A percentile compares a stretch with the other conserved stretches of the same genome.
Conservation (phyloP, 2,888 invertebrate species). For the Drosophila mettleri region DNA sequence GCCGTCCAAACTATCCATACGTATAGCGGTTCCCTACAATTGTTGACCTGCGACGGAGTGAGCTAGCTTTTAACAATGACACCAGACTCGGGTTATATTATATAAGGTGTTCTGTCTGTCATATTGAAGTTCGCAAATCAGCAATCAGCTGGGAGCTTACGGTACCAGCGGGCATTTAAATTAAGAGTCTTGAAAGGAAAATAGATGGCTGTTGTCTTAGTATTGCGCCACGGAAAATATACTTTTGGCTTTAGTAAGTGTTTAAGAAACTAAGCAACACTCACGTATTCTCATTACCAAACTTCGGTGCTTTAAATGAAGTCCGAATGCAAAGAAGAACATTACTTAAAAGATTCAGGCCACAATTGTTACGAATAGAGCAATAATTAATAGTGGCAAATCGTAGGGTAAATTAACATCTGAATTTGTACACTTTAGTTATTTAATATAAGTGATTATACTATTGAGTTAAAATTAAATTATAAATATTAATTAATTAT, state of each 20-base stretch:
- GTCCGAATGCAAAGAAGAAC: conserved; percentile 63
- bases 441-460: neutral
- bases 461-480: too few relatives aligned
- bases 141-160: conserved; percentile 45
- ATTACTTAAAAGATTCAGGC: conserved; percentile 10
- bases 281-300: conserved; percentile 78
- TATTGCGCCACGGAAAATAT: conserved; percentile 12
- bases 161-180: conserved; percentile 41
- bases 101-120: conserved; percentile 58
- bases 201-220: conserved; percentile 30
- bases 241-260: conserved; percentile 16
- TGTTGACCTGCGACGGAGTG: conserved; percentile 13
- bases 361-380: conserved; percentile 13
- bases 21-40: conserved; percentile 14
- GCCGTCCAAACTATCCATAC: conserved; percentile 26
- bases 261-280: conserved; percentile 50
- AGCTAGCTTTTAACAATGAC: conserved; percentile 42
- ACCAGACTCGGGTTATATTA: conserved; percentile 61
- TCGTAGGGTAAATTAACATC: conserved; percentile 47
- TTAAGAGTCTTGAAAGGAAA: conserved; percentile 52
- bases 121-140: conserved; percentile 64
- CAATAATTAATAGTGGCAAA: neutral
- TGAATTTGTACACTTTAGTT: conserved; percentile 60
- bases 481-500: too few relatives aligned
- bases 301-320: conserved; percentile 74